phyloP scores from a whole-genome alignment of 2,888 invertebrate species.

The Allophyes oxyacanthae region DNA sequence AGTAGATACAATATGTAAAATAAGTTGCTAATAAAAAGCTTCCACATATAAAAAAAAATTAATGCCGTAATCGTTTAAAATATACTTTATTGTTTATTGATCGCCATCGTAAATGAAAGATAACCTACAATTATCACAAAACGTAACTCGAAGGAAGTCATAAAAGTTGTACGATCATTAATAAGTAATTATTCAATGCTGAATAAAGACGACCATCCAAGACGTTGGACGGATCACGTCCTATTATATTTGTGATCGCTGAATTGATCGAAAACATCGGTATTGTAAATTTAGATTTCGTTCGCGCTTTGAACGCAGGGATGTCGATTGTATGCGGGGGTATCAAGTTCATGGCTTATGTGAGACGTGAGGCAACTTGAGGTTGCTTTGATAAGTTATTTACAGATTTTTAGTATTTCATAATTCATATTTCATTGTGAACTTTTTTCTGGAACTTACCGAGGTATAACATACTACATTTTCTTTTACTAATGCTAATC shows the following conservation, averaged over 20 bases:
- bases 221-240: conserved; percentile 26
- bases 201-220: background rate
- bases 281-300: conserved; percentile 69
- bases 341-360: background rate
- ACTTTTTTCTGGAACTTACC: background rate
- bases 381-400: too few species aligned
- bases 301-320: conserved; percentile 47
- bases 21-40: too few species aligned
- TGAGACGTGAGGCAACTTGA: background rate
- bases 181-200: conserved; percentile 23
- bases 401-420: too few species aligned
- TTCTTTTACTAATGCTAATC: too few species aligned
- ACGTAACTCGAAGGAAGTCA: background rate
- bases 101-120: background rate
- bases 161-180: conserved; percentile 12
- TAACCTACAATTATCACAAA: conserved; percentile 10
- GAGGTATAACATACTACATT: background rate
- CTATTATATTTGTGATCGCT: conserved; percentile 65
- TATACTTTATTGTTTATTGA: too few species aligned
- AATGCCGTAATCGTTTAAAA: too few species aligned
- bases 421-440: too few species aligned
- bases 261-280: conserved; percentile 67
- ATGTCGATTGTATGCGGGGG: conserved; percentile 7
- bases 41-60: too few species aligned
- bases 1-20: too few species aligned